These are phyloP conservation scores for Cyphomyrmex costatus DNA, from an alignment of 1,140 invertebrate species.

Conservation along the genomic window DNA sequence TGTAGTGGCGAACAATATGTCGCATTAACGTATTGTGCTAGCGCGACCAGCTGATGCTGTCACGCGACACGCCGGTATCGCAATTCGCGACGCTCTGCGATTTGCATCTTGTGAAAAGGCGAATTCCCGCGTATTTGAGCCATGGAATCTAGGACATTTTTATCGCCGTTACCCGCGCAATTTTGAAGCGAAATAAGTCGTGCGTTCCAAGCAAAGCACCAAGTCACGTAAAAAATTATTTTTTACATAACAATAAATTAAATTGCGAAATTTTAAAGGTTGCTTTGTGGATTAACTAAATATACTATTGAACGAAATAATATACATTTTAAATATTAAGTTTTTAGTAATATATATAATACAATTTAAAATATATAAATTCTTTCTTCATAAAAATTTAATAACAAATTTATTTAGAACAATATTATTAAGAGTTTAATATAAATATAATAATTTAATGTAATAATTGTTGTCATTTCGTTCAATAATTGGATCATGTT, in stretches of 20 bases:
- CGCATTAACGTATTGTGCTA: conserved; percentile 85
- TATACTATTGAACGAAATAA: background rate
- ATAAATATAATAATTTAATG: no score
- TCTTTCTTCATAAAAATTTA: no score
- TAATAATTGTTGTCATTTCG: no score
- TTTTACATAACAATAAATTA: no score
- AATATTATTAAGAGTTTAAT: no score
- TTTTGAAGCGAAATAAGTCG: background rate
- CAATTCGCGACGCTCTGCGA: conserved; percentile 69
- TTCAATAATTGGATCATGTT: no score
- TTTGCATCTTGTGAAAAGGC: conserved; percentile 74
- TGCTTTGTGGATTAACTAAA: background rate
- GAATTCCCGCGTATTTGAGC: conserved; percentile 17
- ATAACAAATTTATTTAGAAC: no score
- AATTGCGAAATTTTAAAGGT: background rate
- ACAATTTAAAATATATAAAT: no score
- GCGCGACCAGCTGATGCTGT: conserved; percentile 43
- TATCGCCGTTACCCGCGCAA: conserved; percentile 9
- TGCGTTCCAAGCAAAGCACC: no score
- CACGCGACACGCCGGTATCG: conserved; percentile 71
- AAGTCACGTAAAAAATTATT: background rate
- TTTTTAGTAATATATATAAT: no score
- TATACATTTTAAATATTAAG: no score
- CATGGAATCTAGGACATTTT: conserved; percentile 38
- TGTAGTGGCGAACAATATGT: conserved; percentile 84